Evolutionary conservation across 2,113 vertebrate genomes (phyloP).

Genomic region (Mohoua ochrocephala): DNA sequence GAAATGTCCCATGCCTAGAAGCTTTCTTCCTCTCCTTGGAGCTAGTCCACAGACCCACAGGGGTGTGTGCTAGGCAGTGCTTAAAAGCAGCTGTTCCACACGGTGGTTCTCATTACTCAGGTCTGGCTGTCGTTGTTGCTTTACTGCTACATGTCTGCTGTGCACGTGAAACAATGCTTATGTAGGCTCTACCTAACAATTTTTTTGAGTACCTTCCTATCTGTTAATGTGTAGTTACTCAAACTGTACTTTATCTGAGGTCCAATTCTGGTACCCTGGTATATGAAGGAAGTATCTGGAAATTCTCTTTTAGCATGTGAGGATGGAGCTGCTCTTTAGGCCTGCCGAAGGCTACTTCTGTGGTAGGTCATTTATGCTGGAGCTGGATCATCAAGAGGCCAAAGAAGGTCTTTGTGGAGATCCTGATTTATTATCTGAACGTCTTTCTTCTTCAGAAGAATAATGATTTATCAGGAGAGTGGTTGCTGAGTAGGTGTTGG

Average conservation of each 20-base stretch:
- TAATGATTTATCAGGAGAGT: neutral
- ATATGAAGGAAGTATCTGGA: neutral
- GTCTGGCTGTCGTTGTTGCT: neutral
- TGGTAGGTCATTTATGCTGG: neutral
- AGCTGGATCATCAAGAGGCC: neutral
- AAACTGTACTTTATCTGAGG: neutral
- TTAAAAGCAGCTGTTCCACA: neutral
- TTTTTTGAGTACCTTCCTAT: neutral
- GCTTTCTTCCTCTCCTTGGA: neutral
- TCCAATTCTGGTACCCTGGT: neutral
- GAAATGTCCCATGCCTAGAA: neutral
- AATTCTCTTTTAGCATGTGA: neutral
- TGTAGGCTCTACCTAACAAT: neutral
- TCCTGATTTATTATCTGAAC: neutral
- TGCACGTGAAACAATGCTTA: neutral
- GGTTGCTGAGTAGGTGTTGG: neutral
- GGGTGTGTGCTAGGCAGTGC: neutral
- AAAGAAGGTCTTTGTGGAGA: neutral
- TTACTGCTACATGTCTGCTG: neutral
- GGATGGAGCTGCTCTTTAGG: neutral
- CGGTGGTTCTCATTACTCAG: neutral
- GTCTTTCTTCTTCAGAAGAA: neutral
- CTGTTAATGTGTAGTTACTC: neutral
- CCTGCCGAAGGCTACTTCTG: neutral
- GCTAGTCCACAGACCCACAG: neutral